phyloP scores from a whole-genome alignment of 2,113 vertebrate species.

The Callopanchax toddi region DNA sequence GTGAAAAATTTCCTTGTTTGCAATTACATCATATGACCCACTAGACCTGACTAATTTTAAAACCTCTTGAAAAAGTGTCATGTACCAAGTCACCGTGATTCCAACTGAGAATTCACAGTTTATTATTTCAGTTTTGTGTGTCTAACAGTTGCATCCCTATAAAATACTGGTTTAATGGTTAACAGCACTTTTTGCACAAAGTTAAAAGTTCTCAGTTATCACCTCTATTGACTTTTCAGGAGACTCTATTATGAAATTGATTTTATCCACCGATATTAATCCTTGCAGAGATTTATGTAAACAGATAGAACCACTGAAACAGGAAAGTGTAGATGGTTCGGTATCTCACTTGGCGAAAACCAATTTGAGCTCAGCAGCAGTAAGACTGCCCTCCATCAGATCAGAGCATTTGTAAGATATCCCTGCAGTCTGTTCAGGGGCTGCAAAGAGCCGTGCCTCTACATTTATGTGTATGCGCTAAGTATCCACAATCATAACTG shows the following conservation, averaged over 20 bases:
- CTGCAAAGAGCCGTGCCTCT: constrained; percentile 26
- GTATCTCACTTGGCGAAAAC: constrained; percentile 45
- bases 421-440: constrained; percentile 59
- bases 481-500: constrained; percentile 74
- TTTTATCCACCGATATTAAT: constrained; percentile 2
- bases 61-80: too few relatives aligned
- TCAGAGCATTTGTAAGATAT: constrained; percentile 26
- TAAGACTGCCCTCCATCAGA: constrained; percentile 45
- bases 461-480: constrained; percentile 39
- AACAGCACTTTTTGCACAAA: too few relatives aligned
- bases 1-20: too few relatives aligned
- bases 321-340: constrained; percentile 21
- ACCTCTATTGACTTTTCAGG: not conserved
- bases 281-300: constrained; percentile 15
- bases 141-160: too few relatives aligned
- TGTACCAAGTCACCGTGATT: too few relatives aligned
- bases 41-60: too few relatives aligned
- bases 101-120: too few relatives aligned
- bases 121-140: too few relatives aligned
- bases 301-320: not conserved
- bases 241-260: not conserved
- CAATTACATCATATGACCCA: too few relatives aligned
- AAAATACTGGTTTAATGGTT: too few relatives aligned
- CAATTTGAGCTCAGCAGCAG: constrained; percentile 38
- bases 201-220: not conserved